These are phyloP conservation scores for Cephus spinipes DNA, from an alignment of 2,888 invertebrate genomes.

Conservation along the genomic window DNA sequence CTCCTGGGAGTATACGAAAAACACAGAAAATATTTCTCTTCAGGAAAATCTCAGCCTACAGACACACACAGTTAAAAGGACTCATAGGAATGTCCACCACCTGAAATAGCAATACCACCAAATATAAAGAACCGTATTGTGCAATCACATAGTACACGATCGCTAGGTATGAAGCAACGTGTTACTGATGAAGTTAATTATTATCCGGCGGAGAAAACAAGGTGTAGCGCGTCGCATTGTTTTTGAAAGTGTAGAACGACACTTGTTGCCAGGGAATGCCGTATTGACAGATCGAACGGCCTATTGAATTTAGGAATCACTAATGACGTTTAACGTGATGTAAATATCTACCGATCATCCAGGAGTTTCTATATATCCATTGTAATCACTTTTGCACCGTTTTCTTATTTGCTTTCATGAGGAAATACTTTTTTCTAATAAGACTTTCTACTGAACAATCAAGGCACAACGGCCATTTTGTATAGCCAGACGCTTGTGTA, in stretches of 20 bases:
- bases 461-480: constrained; percentile 58
- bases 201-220: too few relatives aligned
- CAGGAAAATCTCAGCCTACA: too few relatives aligned
- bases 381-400: constrained; percentile 24
- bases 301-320: too few relatives aligned
- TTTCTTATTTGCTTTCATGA: constrained; percentile 27
- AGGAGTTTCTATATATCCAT: constrained; percentile 33
- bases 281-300: constrained; percentile 47
- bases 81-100: too few relatives aligned
- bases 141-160: too few relatives aligned
- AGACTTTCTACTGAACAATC: constrained; percentile 31
- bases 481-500: constrained; percentile 23
- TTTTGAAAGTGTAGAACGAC: constrained; percentile 32
- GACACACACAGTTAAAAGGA: too few relatives aligned
- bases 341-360: constrained; percentile 26
- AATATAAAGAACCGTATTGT: too few relatives aligned
- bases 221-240: constrained; percentile 21
- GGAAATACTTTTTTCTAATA: constrained; percentile 29
- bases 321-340: too few relatives aligned
- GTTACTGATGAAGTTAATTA: too few relatives aligned
- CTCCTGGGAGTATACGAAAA: constrained; percentile 1
- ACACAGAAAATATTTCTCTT: not conserved
- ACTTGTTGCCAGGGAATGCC: constrained; percentile 55
- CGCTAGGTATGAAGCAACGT: too few relatives aligned
- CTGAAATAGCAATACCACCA: too few relatives aligned